Conservation (phyloP, 2,797 vertebrate species). For the Propithecus perrieri region DNA sequence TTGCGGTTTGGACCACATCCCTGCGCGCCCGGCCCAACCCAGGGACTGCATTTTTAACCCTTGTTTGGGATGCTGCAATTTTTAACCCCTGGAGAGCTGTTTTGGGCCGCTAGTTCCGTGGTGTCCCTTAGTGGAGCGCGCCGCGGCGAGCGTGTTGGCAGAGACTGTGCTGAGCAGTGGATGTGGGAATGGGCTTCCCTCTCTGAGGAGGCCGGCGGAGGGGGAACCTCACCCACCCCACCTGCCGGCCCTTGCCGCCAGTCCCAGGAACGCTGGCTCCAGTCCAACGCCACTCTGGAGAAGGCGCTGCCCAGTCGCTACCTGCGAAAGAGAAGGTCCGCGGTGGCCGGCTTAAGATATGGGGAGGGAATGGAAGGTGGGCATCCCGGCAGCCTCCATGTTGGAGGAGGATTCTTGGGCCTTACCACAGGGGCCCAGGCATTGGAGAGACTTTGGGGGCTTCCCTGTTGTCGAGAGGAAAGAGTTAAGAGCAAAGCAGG, state of each 20-base stretch:
- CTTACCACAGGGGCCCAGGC: not conserved
- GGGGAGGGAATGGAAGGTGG: not conserved
- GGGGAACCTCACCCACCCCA: conserved; percentile 46
- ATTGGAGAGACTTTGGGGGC: not conserved
- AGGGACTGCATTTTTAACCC: conserved; percentile 75
- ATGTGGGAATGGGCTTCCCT: not conserved
- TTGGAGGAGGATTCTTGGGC: not conserved
- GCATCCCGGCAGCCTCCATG: not conserved
- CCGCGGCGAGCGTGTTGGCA: not conserved
- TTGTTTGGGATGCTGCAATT: conserved; percentile 77
- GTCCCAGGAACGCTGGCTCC: not conserved
- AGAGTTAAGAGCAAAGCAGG: conserved; percentile 33
- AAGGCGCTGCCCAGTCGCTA: not conserved
- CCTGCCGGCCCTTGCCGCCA: not conserved
- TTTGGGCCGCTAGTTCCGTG: not conserved
- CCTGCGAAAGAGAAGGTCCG: not conserved
- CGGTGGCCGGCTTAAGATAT: not conserved
- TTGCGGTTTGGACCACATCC: not conserved
- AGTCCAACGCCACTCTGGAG: not conserved
- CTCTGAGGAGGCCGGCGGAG: not conserved
- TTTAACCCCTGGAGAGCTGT: conserved; percentile 78
- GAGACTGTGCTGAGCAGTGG: not conserved
- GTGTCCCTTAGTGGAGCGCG: not conserved
- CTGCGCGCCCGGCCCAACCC: conserved; percentile 2
- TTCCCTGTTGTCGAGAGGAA: not conserved